Conservation (phyloP, 2,888 invertebrate genomes). For the Galeruca laticollis region DNA sequence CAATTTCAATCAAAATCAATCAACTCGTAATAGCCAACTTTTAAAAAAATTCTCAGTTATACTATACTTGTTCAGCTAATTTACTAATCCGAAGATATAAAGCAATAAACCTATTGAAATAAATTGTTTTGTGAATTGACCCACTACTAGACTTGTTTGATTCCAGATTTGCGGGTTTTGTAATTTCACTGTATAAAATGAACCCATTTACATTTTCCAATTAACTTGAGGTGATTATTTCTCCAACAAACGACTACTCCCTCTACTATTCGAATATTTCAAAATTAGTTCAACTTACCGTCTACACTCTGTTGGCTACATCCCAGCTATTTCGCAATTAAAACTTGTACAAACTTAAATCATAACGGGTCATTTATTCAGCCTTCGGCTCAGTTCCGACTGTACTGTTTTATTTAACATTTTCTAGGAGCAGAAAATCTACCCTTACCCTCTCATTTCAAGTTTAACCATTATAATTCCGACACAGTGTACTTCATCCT, state of each 20-base stretch:
- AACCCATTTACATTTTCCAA: too few relatives aligned
- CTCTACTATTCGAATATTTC: slow-evolving; percentile 6
- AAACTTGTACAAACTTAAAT: slow-evolving; percentile 52
- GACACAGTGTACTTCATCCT: slow-evolving; percentile 64
- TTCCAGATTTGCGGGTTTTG: too few relatives aligned
- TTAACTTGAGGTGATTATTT: not conserved
- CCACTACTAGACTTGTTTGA: too few relatives aligned
- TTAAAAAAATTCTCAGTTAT: too few relatives aligned
- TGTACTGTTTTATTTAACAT: slow-evolving; percentile 56
- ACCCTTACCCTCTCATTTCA: slow-evolving; percentile 57
- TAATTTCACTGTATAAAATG: too few relatives aligned
- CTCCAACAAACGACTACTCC: not conserved
- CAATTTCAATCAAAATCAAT: too few relatives aligned
- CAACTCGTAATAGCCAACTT: too few relatives aligned
- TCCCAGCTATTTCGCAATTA: slow-evolving; percentile 45
- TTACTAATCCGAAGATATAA: too few relatives aligned
- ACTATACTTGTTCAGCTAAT: too few relatives aligned
- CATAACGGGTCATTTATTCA: slow-evolving; percentile 57
- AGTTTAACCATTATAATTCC: slow-evolving; percentile 65
- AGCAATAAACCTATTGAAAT: too few relatives aligned
- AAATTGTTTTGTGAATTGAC: too few relatives aligned
- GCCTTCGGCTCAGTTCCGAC: slow-evolving; percentile 50
- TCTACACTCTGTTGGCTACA: slow-evolving; percentile 26
- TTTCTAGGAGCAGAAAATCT: slow-evolving; percentile 46
- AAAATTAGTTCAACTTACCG: slow-evolving; percentile 26